These are phyloP conservation scores for Sardina pilchardus DNA, from an alignment of 2,113 vertebrate species.

Conservation along the genomic window DNA sequence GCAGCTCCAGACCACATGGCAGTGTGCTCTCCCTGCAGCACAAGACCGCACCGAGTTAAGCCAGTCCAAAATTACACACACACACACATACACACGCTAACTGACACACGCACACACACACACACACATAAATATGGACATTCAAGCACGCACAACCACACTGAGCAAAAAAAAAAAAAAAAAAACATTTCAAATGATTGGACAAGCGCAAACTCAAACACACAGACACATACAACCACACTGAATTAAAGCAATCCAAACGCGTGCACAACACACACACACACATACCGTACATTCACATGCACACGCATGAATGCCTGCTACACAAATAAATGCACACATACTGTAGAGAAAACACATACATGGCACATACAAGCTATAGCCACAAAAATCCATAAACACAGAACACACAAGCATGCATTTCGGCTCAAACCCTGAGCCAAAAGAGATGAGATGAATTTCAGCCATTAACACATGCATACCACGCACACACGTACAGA, in stretches of 20 bases:
- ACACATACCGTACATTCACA: background rate
- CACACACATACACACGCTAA: background rate
- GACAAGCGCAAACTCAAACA: background rate
- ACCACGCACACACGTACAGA: background rate
- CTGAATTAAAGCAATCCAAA: background rate
- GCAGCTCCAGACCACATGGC: background rate
- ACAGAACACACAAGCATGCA: background rate
- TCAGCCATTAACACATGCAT: background rate
- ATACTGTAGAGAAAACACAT: background rate
- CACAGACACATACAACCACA: background rate
- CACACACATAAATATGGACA: background rate
- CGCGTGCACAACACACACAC: background rate
- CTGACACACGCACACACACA: slow-evolving; percentile 20
- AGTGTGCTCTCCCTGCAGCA: background rate
- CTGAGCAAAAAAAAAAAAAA: background rate
- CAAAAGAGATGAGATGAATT: background rate
- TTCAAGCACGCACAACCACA: background rate
- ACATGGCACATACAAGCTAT: background rate
- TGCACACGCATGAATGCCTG: background rate
- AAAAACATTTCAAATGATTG: background rate
- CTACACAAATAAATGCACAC: background rate
- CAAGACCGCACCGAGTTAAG: background rate
- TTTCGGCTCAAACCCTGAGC: background rate
- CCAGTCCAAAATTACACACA: background rate
- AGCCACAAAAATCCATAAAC: background rate